These are phyloP conservation scores for Penaeus indicus DNA, from an alignment of 1,140 invertebrate species.

Conservation along the genomic window DNA sequence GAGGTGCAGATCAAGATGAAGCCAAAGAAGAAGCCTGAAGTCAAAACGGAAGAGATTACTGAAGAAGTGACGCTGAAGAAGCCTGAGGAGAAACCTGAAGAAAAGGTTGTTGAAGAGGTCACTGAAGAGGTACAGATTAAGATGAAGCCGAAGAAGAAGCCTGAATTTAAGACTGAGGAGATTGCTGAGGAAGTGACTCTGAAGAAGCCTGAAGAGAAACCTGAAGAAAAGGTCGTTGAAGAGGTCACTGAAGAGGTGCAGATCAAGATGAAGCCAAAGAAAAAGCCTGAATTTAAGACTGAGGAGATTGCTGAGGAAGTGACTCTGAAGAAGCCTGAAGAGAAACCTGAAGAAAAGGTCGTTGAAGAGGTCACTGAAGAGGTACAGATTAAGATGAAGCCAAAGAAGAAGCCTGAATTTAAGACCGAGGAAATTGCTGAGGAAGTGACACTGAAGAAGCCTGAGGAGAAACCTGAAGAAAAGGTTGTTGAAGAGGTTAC, in stretches of 20 bases:
- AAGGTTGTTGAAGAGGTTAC: slow-evolving; percentile 51
- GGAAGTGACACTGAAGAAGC: slow-evolving; percentile 37
- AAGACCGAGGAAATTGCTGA: neutral
- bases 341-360: slow-evolving; percentile 24
- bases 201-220: slow-evolving; percentile 32
- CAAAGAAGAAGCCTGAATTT: neutral
- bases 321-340: slow-evolving; percentile 40
- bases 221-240: slow-evolving; percentile 62
- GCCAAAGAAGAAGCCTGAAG: too few species aligned
- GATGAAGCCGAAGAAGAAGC: too few species aligned
- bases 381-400: slow-evolving; percentile 53
- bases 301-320: slow-evolving; percentile 26
- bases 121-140: too few species aligned
- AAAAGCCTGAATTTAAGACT: neutral
- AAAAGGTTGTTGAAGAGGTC: too few species aligned
- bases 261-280: too few species aligned
- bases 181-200: slow-evolving; percentile 8
- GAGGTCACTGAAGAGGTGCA: neutral
- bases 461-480: slow-evolving; percentile 55
- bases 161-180: too few species aligned
- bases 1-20: too few species aligned
- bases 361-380: slow-evolving; percentile 69
- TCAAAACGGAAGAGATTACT: too few species aligned
- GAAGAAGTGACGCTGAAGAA: too few species aligned
- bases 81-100: too few species aligned